Percentiles rank a stretch among this genome's conserved stretches.
Conservation (phyloP, 2,797 vertebrate species). For the Lithobates pipiens region DNA sequence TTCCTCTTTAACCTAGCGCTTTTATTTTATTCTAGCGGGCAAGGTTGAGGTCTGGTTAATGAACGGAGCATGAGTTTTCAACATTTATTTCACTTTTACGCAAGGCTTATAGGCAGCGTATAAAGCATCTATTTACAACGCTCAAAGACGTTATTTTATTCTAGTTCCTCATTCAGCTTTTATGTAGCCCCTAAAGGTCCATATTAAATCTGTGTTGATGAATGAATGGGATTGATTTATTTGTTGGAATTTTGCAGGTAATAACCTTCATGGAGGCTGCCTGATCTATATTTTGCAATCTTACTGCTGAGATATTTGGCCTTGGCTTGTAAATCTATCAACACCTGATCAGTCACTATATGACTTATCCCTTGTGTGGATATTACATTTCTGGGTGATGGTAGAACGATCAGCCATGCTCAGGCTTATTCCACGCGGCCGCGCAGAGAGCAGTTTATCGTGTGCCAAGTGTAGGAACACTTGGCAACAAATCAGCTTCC, state of each 20-base stretch:
- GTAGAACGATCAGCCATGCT: neutral
- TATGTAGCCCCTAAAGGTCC: neutral
- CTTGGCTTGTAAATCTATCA: slow-evolving; percentile 33
- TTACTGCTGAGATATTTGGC: slow-evolving; percentile 36
- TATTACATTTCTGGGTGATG: slow-evolving; percentile 22
- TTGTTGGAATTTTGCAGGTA: neutral
- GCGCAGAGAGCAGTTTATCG: neutral
- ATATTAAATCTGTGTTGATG: neutral
- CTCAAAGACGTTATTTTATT: neutral
- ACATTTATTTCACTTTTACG: neutral
- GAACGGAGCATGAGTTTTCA: neutral
- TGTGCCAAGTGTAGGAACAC: neutral
- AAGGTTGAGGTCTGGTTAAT: neutral
- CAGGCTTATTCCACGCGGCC: neutral
- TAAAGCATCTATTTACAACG: neutral
- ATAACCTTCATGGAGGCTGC: neutral
- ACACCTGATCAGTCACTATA: slow-evolving; percentile 21
- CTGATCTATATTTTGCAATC: slow-evolving; percentile 23
- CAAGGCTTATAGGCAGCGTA: neutral
- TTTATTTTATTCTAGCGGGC: too few species aligned
- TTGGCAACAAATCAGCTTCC: neutral
- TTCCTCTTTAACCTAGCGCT: too few species aligned
- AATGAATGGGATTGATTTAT: neutral
- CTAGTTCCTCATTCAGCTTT: slow-evolving; percentile 2
- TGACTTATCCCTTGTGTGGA: neutral